A percentile compares a stretch with the other conserved stretches of the same genome.
phyloP scores from a whole-genome alignment of 2,888 invertebrate species.

The Bruchidius siliquastri region DNA sequence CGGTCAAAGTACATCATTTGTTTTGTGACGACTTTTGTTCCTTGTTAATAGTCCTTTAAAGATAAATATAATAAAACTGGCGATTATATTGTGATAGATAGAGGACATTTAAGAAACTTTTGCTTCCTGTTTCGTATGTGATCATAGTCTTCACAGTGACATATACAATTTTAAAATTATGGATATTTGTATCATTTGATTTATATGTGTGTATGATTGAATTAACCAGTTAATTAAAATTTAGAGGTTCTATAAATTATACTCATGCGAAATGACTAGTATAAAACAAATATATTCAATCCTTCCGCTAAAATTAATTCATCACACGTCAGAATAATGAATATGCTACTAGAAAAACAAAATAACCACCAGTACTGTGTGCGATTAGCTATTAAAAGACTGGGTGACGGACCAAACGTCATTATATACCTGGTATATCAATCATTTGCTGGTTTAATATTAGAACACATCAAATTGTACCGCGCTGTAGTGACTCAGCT shows the following conservation, averaged over 20 bases:
- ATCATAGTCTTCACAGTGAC: too few species aligned
- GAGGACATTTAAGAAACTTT: not conserved
- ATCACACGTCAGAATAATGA: not conserved
- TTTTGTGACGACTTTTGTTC: not conserved
- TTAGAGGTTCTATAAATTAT: too few species aligned
- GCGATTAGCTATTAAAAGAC: not conserved
- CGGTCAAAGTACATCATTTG: not conserved
- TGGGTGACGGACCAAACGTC: not conserved
- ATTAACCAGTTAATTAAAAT: too few species aligned
- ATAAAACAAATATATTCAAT: not conserved
- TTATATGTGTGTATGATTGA: too few species aligned
- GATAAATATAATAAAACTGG: not conserved
- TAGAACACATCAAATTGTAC: constrained; percentile 4
- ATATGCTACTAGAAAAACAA: not conserved
- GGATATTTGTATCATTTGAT: too few species aligned
- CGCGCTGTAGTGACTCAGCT: not conserved
- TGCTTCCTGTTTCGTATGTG: not conserved
- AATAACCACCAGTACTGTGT: not conserved
- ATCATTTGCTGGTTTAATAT: constrained; percentile 15
- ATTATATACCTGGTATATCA: constrained; percentile 20
- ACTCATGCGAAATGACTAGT: too few species aligned
- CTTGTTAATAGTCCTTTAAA: not conserved
- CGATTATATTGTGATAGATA: not conserved
- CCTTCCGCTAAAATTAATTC: not conserved
- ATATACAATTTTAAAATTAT: too few species aligned